These are phyloP conservation scores for Clavelina lepadiformis DNA, from an alignment of 23 tunicate genomes.

Conservation along the genomic window DNA sequence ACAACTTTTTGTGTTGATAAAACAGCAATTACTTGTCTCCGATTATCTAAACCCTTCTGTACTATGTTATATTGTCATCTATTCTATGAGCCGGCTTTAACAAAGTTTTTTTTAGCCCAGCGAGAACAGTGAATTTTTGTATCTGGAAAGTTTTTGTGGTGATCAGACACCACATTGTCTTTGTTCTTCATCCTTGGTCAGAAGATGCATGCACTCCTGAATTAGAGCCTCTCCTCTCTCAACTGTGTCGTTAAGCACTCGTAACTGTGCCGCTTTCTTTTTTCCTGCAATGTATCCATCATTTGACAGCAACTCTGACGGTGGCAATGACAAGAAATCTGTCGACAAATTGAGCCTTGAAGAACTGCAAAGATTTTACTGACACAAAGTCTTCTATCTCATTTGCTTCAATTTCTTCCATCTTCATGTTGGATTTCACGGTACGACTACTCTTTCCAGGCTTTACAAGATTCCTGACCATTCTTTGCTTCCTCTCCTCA, in stretches of 20 bases:
- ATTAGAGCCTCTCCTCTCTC: constrained; percentile 15
- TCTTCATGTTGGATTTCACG: constrained; percentile 3
- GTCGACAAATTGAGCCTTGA: constrained; percentile 10
- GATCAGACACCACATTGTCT: constrained; percentile 11
- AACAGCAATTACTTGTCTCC: constrained; percentile 2
- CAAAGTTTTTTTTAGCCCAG: constrained; percentile 2
- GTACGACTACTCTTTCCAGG: constrained; percentile 6
- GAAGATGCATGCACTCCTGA: constrained; percentile 12
- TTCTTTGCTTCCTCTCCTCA: constrained; percentile 6
- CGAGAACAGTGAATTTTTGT: constrained; percentile 1
- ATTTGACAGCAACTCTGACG: constrained; percentile 6
- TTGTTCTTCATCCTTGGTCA: constrained; percentile 8
- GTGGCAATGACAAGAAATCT: constrained; percentile 12
- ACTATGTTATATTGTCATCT: neutral
- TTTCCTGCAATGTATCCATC: constrained; percentile 5
- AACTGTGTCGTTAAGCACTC: constrained; percentile 9
- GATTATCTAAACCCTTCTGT: constrained; percentile 1
- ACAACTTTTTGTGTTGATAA: constrained; percentile 6
- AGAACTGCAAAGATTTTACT: constrained; percentile 5
- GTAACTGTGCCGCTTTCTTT: neutral
- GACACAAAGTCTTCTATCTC: constrained; percentile 6
- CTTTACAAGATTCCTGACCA: constrained; percentile 12
- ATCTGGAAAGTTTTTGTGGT: constrained; percentile 6
- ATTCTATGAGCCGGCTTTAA: neutral
- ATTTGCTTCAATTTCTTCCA: constrained; percentile 9